Evolutionary conservation across 2,797 vertebrate genomes (phyloP).

Genomic region (Staurois parvus): DNA sequence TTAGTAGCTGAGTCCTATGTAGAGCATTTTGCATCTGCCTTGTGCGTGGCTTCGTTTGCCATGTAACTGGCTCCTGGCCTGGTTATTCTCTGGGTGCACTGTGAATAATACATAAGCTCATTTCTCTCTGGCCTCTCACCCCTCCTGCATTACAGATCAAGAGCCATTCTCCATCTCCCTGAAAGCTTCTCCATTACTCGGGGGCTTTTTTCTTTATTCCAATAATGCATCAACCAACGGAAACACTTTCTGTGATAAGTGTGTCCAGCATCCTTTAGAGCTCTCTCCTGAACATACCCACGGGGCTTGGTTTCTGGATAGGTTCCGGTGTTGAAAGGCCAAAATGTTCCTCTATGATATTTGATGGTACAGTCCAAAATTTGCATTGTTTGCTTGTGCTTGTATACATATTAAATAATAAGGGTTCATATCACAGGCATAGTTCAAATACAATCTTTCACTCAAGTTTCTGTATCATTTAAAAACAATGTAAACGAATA

Average conservation of each 20-base stretch:
- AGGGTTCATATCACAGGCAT: background rate
- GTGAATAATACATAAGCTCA: conserved; percentile 57
- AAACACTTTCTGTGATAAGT: conserved; percentile 59
- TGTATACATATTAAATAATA: background rate
- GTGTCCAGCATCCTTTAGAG: conserved; percentile 57
- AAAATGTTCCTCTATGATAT: conserved; percentile 4
- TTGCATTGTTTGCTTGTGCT: background rate
- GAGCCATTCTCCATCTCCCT: conserved; percentile 54
- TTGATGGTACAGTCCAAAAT: conserved; percentile 26
- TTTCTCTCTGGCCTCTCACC: conserved; percentile 48
- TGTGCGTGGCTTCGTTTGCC: conserved; percentile 21
- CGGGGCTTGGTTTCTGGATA: conserved; percentile 55
- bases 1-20: background rate
- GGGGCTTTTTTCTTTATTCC: conserved; percentile 54
- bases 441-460: background rate
- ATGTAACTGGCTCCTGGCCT: conserved; percentile 31
- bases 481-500: too few relatives aligned
- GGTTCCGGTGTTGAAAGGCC: conserved; percentile 42
- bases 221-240: conserved; percentile 60
- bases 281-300: conserved; percentile 51
- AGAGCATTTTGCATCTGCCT: background rate
- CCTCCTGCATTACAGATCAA: conserved; percentile 53
- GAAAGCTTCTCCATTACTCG: conserved; percentile 61
- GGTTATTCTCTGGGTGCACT: conserved; percentile 43
- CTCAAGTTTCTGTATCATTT: too few relatives aligned